These are phyloP conservation scores for Xyrichtys novacula DNA, from an alignment of 2,797 vertebrate species.

Conservation along the genomic window DNA sequence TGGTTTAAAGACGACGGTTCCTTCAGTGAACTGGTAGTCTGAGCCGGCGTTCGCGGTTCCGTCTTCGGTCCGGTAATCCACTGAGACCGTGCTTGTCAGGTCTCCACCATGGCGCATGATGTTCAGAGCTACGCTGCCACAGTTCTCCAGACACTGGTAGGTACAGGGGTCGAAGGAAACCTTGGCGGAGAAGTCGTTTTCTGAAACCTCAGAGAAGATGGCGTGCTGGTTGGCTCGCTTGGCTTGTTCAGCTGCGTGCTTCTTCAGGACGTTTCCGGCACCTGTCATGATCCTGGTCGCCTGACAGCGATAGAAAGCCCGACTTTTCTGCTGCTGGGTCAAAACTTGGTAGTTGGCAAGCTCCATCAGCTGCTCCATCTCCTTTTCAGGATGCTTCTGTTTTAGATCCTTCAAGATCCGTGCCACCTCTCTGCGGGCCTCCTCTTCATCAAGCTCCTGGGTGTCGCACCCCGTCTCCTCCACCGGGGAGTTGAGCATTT, in stretches of 20 bases:
- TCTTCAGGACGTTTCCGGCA: slow-evolving; percentile 93
- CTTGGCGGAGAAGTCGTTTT: slow-evolving; percentile 86
- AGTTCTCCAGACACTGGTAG: slow-evolving; percentile 98
- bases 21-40: slow-evolving; percentile 92
- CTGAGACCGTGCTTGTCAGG: slow-evolving; percentile 85
- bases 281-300: slow-evolving; percentile 95
- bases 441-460: slow-evolving; percentile 91
- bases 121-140: slow-evolving; percentile 90
- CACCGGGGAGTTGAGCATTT: slow-evolving; percentile 87
- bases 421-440: slow-evolving; percentile 90
- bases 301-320: slow-evolving; percentile 96
- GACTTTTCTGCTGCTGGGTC: slow-evolving; percentile 94
- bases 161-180: slow-evolving; percentile 92
- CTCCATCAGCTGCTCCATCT: slow-evolving; percentile 93
- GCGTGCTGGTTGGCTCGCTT: slow-evolving; percentile 89
- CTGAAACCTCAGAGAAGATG: slow-evolving; percentile 84
- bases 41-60: slow-evolving; percentile 94
- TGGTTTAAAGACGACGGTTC: slow-evolving; percentile 90
- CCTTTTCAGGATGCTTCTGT: slow-evolving; percentile 95
- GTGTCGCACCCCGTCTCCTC: slow-evolving; percentile 85
- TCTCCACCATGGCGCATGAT: slow-evolving; percentile 91
- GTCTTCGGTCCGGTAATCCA: slow-evolving; percentile 94
- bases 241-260: slow-evolving; percentile 92
- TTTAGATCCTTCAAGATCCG: slow-evolving; percentile 94
- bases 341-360: slow-evolving; percentile 94